Evolutionary conservation across 2,113 vertebrate species (phyloP).

Genomic region (Hiodon alosoides): DNA sequence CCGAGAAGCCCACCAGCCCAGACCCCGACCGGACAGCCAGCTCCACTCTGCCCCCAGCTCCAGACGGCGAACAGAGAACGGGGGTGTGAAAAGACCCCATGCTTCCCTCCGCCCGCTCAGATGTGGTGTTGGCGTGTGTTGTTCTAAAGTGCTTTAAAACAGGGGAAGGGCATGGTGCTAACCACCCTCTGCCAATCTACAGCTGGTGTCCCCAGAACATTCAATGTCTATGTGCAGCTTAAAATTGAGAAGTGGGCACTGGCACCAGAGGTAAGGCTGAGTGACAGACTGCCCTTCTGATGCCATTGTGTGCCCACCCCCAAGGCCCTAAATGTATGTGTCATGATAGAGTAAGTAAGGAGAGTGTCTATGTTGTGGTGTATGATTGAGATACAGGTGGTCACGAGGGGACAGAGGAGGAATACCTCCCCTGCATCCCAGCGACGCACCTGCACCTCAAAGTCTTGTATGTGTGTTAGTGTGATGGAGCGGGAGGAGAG

Average conservation of each 20-base stretch:
- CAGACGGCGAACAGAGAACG: conserved; percentile 3
- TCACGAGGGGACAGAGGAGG: neutral
- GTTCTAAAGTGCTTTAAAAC: conserved; percentile 9
- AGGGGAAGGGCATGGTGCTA: conserved; percentile 7
- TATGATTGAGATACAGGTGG: conserved; percentile 5
- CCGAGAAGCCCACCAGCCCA: conserved; percentile 6
- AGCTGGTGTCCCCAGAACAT: conserved; percentile 11
- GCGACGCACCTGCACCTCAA: conserved; percentile 5
- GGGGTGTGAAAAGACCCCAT: conserved; percentile 11
- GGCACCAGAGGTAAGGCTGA: conserved; percentile 11
- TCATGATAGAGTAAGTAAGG: neutral
- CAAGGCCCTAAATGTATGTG: conserved; percentile 5
- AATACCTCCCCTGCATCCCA: conserved; percentile 5
- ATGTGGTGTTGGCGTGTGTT: conserved; percentile 7
- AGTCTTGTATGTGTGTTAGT: conserved; percentile 2
- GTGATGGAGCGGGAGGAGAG: conserved; percentile 11
- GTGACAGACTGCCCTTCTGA: neutral
- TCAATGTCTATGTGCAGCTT: conserved; percentile 9
- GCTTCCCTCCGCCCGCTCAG: conserved; percentile 4
- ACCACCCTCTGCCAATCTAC: conserved; percentile 7
- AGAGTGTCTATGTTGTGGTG: conserved; percentile 1
- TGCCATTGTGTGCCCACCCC: conserved; percentile 10
- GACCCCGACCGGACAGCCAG: conserved; percentile 3
- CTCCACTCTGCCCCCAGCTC: neutral
- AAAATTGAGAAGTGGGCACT: conserved; percentile 11